Percentiles rank a stretch among this genome's conserved stretches.
Evolutionary conservation across 2,113 vertebrate genomes (phyloP).

Genomic region (Lathamus discolor): DNA sequence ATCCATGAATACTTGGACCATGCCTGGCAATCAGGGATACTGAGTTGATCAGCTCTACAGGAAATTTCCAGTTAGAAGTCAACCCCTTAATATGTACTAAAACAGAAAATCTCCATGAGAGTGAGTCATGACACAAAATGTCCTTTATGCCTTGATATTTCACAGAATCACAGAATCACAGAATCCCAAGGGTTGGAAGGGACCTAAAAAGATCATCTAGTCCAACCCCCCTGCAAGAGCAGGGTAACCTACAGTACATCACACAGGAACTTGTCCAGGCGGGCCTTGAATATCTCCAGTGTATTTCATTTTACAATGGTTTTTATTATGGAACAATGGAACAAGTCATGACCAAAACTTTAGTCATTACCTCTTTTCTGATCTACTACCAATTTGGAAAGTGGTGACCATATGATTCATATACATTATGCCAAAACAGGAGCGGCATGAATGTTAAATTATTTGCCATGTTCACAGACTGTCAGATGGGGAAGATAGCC

Average conservation of each 20-base stretch:
- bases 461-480: constrained; percentile 73
- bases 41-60: constrained; percentile 21
- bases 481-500: constrained; percentile 72
- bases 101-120: background rate
- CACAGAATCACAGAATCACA: no score
- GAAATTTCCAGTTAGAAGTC: constrained; percentile 63
- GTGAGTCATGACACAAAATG: constrained; percentile 14
- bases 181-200: no score
- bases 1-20: constrained; percentile 30
- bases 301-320: constrained; percentile 14
- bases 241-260: no score
- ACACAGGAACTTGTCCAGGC: no score
- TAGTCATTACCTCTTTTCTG: constrained; percentile 50
- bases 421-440: constrained; percentile 68
- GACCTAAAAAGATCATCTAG: no score
- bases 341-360: constrained; percentile 38
- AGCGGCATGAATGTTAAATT: constrained; percentile 69
- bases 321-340: constrained; percentile 22
- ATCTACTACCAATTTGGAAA: constrained; percentile 55
- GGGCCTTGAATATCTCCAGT: no score
- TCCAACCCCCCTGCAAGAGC: no score
- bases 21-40: constrained; percentile 20
- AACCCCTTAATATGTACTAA: constrained; percentile 25
- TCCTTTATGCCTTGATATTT: constrained; percentile 39
- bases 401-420: constrained; percentile 49